phyloP scores from a whole-genome alignment of 2,888 invertebrate genomes.

The Acleris emargana region DNA sequence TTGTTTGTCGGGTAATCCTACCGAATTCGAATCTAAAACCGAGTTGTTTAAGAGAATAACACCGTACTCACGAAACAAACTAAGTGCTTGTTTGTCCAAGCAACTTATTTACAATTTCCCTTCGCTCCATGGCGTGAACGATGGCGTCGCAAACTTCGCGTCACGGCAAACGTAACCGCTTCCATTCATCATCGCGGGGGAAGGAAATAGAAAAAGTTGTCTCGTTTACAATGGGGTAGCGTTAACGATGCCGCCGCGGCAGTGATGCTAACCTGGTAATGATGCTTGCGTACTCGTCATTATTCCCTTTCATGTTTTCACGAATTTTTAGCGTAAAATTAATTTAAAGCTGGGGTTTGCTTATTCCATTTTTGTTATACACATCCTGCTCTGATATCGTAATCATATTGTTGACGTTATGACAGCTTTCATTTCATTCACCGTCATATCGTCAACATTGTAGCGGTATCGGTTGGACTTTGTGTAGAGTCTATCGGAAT shows the following conservation, averaged over 20 bases:
- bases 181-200: constrained; percentile 31
- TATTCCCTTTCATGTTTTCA: constrained; percentile 13
- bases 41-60: too few species aligned
- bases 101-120: constrained; percentile 31
- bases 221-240: constrained; percentile 35
- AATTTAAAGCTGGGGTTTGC: neutral
- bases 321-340: neutral
- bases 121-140: constrained; percentile 18
- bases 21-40: too few species aligned
- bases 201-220: constrained; percentile 41
- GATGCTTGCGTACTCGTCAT: constrained; percentile 14
- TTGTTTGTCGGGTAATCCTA: too few species aligned
- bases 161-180: constrained; percentile 26
- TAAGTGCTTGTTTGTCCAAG: constrained; percentile 22
- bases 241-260: constrained; percentile 21
- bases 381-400: too few species aligned
- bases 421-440: too few species aligned
- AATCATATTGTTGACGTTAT: too few species aligned
- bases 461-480: too few species aligned
- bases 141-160: constrained; percentile 30
- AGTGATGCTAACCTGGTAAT: constrained; percentile 2
- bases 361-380: too few species aligned
- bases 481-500: too few species aligned
- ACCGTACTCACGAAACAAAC: neutral
- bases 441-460: too few species aligned